Conservation (phyloP, 2,888 invertebrate species). For the Heliconius cydno region DNA sequence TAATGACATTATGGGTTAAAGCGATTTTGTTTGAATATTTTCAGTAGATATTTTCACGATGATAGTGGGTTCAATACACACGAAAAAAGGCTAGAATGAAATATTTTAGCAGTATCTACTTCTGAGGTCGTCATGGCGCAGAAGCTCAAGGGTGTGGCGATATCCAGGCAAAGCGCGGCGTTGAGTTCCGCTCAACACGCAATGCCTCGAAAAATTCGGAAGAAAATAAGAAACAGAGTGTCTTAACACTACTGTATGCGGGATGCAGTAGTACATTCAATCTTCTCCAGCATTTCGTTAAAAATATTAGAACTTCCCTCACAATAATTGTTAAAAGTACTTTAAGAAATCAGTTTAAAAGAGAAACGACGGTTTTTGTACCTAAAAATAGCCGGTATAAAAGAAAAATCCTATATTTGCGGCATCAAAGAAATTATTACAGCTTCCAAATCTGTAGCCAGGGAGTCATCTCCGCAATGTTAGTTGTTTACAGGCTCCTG, state of each 20-base stretch:
- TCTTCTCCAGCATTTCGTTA: neutral
- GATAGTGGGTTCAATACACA: neutral
- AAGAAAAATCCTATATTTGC: conserved; percentile 20
- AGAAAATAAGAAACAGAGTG: too few relatives aligned
- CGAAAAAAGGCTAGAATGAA: too few relatives aligned
- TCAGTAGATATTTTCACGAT: neutral
- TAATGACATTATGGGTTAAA: neutral
- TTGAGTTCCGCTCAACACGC: too few relatives aligned
- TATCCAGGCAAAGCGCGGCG: neutral
- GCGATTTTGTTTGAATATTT: neutral
- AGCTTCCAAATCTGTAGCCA: conserved; percentile 19
- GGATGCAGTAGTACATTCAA: neutral
- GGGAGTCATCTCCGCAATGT: conserved; percentile 24
- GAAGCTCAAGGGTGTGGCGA: too few relatives aligned
- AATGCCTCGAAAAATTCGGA: too few relatives aligned
- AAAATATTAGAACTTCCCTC: neutral
- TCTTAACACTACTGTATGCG: too few relatives aligned
- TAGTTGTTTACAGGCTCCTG: conserved; percentile 16
- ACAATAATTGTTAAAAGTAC: conserved; percentile 13
- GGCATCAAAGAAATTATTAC: conserved; percentile 21
- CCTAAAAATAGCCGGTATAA: conserved; percentile 15
- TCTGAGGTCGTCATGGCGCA: too few relatives aligned
- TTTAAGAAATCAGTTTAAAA: conserved; percentile 20
- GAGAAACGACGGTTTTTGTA: neutral
- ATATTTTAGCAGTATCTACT: too few relatives aligned